Conservation (phyloP, 2,797 vertebrate genomes). For the Falco peregrinus region DNA sequence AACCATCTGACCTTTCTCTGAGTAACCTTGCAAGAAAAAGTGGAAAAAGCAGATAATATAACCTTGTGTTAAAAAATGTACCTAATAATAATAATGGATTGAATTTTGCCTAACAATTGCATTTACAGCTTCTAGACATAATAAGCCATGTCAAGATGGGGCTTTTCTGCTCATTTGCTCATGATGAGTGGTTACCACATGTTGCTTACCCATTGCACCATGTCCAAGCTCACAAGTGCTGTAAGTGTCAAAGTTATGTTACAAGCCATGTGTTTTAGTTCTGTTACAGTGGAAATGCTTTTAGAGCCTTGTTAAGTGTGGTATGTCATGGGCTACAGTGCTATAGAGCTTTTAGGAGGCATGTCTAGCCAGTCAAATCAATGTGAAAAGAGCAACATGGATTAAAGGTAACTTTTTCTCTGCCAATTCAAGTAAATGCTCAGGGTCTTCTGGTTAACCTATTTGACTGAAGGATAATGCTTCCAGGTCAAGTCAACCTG, state of each 20-base stretch:
- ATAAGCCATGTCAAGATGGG: constrained; percentile 57
- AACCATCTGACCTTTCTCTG: not conserved
- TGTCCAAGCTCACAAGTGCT: constrained; percentile 81
- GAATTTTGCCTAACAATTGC: constrained; percentile 34
- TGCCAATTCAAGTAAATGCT: constrained; percentile 52
- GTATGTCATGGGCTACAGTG: constrained; percentile 79
- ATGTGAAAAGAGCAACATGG: constrained; percentile 57
- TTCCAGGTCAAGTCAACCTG: constrained; percentile 61
- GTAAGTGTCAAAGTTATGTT: constrained; percentile 74
- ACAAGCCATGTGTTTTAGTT: constrained; percentile 87
- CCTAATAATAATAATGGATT: not conserved
- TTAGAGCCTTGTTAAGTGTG: constrained; percentile 86
- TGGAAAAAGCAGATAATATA: not conserved
- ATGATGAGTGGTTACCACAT: constrained; percentile 80
- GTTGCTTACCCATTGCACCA: constrained; percentile 77
- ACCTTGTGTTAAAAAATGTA: not conserved
- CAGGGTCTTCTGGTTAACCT: constrained; percentile 44
- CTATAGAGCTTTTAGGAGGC: constrained; percentile 73
- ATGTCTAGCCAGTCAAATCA: constrained; percentile 55
- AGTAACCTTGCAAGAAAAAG: not conserved
- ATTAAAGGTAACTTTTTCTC: constrained; percentile 66
- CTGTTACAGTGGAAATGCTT: constrained; percentile 86
- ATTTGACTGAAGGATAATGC: constrained; percentile 53
- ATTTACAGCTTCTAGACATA: constrained; percentile 50
- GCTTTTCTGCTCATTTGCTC: constrained; percentile 68